A percentile compares a stretch with the other conserved stretches of the same genome.
These are phyloP conservation scores for Cheiracanthium punctorium DNA, from an alignment of 2,888 invertebrate genomes.

Conservation along the genomic window DNA sequence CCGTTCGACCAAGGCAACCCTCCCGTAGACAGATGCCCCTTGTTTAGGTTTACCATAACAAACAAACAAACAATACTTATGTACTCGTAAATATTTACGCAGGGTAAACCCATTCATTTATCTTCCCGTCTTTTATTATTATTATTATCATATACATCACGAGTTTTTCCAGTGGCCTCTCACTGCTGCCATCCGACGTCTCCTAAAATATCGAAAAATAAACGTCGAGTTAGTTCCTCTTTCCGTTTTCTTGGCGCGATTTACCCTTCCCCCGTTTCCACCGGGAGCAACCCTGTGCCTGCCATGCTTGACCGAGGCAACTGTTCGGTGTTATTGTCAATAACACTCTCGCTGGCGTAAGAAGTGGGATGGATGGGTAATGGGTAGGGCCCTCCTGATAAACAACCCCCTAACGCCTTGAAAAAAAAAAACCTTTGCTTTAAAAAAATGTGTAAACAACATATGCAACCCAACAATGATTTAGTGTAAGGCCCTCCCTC, in stretches of 20 bases:
- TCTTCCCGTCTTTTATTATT: too few relatives aligned
- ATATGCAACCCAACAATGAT: slow-evolving; percentile 59
- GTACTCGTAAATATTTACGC: too few relatives aligned
- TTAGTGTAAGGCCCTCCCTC: background rate
- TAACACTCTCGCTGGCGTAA: slow-evolving; percentile 57
- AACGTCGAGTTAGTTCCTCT: background rate
- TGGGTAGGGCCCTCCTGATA: slow-evolving; percentile 35
- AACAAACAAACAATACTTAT: too few relatives aligned
- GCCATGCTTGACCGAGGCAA: slow-evolving; percentile 61
- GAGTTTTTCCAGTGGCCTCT: too few relatives aligned
- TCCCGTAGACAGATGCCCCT: too few relatives aligned
- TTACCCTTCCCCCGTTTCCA: background rate
- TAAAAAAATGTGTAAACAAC: slow-evolving; percentile 66
- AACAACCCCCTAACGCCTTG: background rate
- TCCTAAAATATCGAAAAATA: background rate
- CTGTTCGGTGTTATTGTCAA: slow-evolving; percentile 50
- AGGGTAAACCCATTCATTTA: too few relatives aligned
- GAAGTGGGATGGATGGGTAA: slow-evolving; percentile 11
- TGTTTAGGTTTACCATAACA: too few relatives aligned
- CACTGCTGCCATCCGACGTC: too few relatives aligned
- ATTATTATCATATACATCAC: too few relatives aligned
- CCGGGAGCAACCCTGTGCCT: slow-evolving; percentile 29
- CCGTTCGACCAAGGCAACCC: too few relatives aligned
- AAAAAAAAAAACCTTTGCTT: slow-evolving; percentile 46
- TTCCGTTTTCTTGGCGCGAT: background rate